These are phyloP conservation scores for Pseudanteris insignis DNA, from an alignment of 2,888 invertebrate genomes.

Conservation along the genomic window DNA sequence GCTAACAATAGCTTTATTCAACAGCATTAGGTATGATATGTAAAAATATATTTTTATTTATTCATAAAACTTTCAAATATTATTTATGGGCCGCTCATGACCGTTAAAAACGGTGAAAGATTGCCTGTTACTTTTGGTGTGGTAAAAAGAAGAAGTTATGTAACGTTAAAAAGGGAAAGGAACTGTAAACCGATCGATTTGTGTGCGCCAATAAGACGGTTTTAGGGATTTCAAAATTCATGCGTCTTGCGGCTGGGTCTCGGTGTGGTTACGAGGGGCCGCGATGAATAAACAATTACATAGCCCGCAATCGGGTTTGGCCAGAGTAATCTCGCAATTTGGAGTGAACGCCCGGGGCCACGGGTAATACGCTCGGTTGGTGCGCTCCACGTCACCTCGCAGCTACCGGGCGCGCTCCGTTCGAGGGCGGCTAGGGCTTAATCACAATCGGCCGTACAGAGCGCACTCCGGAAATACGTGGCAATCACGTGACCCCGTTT, in stretches of 20 bases:
- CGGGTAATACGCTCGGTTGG: constrained; percentile 44
- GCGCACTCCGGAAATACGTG: constrained; percentile 8
- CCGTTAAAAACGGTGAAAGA: too few species aligned
- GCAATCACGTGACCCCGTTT: constrained; percentile 18
- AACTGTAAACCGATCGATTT: too few species aligned
- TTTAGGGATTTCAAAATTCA: constrained; percentile 29
- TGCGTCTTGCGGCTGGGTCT: constrained; percentile 42
- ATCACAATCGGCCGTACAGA: constrained; percentile 28
- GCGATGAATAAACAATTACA: constrained; percentile 53
- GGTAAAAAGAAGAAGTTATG: too few species aligned
- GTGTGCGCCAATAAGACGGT: constrained; percentile 18
- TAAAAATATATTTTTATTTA: too few species aligned
- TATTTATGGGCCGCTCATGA: too few species aligned
- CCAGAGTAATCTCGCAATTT: constrained; percentile 51
- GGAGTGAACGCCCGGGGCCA: constrained; percentile 46
- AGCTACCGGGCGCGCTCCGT: constrained; percentile 37
- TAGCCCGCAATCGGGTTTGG: constrained; percentile 47
- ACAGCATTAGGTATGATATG: too few species aligned
- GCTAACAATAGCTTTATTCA: too few species aligned
- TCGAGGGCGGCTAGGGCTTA: constrained; percentile 38
- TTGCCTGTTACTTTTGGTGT: too few species aligned
- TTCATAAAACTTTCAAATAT: too few species aligned
- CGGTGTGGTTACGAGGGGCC: constrained; percentile 35
- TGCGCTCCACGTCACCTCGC: constrained; percentile 27
- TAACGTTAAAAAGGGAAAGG: too few species aligned